Base-by-base conservation (phyloP, 2,888 invertebrate species). In the Eupithecia abbreviata region DNA sequence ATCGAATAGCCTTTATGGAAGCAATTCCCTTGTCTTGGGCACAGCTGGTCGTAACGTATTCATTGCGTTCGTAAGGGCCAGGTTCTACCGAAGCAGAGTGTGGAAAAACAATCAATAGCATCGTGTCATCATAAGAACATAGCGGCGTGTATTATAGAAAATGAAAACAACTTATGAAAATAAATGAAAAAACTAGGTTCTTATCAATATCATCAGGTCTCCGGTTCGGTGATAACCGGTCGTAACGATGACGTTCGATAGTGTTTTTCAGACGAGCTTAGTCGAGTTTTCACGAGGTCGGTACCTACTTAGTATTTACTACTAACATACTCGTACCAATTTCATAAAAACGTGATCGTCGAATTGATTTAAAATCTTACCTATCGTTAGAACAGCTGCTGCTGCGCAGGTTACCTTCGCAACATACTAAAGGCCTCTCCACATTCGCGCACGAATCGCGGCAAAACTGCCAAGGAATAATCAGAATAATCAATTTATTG, bases 31-130 rank as follows among this genome's bases (percentile, higher is more conserved):
- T 18, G 68, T 62, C 45, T 58, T 12, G 30, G 49, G 30, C 13
- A 41, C 70, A 49, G 43, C 68, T 69, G 68, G 68, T 69, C 47
- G 47, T 47, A 69, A 47, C 68, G 45, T 69, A 69, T 69, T 69
- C 47, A 18, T 69, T 47, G 42, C 66, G 42, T 18, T 42, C 66
- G 66, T 66, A 42, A 66, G 41, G 66, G 30, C 10, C 18, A 30
- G 12, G 4, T 9, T 30, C 62, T 12, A 62, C 12, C 62, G 10
- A 30, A 62, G 62, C 4, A 10, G 58, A 18, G 18, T 18, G 47
- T 9, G 58, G 3, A 58, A 18, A 30, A 12, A 62, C 2, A 58
- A 58, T 55, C 55, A 9, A 18, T 18, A 18, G 4, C 9, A 55
- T 18, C 3, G 1, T 10, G 58, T 58, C 58, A 30, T 30, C 30